Conservation (phyloP, 2,113 vertebrate species). For the Fregetta grallaria region DNA sequence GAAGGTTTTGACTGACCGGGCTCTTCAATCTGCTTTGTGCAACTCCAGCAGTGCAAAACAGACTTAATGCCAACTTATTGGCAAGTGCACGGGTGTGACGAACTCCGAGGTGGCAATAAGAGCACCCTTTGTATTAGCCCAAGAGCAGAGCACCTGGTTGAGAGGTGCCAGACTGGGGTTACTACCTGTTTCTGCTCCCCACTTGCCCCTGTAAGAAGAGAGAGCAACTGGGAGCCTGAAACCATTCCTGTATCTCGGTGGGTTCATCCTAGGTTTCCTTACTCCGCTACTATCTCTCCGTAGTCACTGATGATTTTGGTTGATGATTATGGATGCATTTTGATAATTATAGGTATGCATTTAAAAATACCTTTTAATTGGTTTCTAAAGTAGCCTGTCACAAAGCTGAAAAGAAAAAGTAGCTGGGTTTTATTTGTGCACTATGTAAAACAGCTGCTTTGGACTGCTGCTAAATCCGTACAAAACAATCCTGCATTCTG, state of each 20-base stretch:
- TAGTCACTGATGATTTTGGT: background rate
- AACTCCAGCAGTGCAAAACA: background rate
- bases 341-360: background rate
- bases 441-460: background rate
- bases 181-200: background rate
- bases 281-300: background rate
- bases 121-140: background rate
- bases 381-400: background rate
- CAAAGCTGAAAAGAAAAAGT: background rate
- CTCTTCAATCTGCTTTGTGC: background rate
- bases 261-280: background rate
- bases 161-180: background rate
- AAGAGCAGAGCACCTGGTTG: background rate
- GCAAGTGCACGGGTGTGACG: fast-evolving
- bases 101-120: background rate
- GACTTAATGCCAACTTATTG: background rate
- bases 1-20: background rate
- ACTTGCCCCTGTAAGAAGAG: background rate
- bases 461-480: background rate
- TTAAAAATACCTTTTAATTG: background rate
- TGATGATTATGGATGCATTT: background rate
- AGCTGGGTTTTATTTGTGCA: background rate
- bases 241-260: background rate
- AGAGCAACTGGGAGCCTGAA: background rate
- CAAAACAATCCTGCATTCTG: background rate